These are phyloP conservation scores for Eucriotettix oculatus DNA, from an alignment of 2,888 invertebrate species.

Conservation along the genomic window DNA sequence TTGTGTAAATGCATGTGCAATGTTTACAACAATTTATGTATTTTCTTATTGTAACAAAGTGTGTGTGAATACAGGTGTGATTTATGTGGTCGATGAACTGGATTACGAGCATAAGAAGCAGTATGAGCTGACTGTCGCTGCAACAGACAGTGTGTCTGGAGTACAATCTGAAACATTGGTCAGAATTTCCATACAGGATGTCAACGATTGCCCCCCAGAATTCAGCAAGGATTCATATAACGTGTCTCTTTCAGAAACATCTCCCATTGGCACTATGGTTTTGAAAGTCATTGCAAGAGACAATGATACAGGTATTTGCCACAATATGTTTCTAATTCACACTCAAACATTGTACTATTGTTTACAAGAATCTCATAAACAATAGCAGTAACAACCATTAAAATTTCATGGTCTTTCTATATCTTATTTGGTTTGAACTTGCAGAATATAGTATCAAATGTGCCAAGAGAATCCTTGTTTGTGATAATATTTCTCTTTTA, in stretches of 20 bases:
- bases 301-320: conserved; percentile 48
- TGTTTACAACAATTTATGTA: no score
- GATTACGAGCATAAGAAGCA: conserved; percentile 69
- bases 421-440: no score
- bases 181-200: conserved; percentile 59
- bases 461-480: no score
- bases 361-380: background rate
- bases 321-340: background rate
- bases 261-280: conserved; percentile 54
- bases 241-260: conserved; percentile 66
- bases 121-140: conserved; percentile 68
- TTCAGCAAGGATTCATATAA: conserved; percentile 64
- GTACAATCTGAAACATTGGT: conserved; percentile 74
- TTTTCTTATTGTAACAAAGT: background rate
- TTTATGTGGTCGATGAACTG: conserved; percentile 70
- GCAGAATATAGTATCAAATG: no score
- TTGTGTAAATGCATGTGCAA: no score
- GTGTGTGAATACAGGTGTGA: conserved; percentile 45
- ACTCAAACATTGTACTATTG: no score
- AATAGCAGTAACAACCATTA: no score
- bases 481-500: conserved; percentile 17
- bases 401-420: no score
- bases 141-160: conserved; percentile 82
- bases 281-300: conserved; percentile 58
- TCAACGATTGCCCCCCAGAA: conserved; percentile 82